Conservation (phyloP, 1,140 invertebrate genomes). For the Augochlora pura region DNA sequence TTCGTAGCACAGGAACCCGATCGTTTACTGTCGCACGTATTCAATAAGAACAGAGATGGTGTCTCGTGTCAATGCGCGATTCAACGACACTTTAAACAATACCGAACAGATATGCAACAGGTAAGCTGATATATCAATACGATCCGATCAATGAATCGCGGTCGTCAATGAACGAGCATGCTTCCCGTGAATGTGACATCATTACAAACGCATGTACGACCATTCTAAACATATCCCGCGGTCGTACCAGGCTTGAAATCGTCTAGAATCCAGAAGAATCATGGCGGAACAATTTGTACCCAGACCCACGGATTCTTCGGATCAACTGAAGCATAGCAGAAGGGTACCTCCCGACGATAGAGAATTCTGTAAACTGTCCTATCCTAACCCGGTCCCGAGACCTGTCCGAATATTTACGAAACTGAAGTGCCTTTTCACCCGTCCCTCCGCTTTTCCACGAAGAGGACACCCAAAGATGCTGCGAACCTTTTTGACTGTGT, state of each 20-base stretch:
- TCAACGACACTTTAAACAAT: constrained; percentile 22
- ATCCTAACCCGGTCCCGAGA: constrained; percentile 25
- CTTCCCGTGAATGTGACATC: background rate
- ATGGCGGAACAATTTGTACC: background rate
- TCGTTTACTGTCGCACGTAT: background rate
- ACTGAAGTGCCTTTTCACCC: constrained; percentile 62
- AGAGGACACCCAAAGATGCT: constrained; percentile 55
- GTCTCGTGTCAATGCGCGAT: constrained; percentile 49
- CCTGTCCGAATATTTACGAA: constrained; percentile 76
- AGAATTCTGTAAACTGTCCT: constrained; percentile 47
- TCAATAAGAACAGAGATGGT: constrained; percentile 41
- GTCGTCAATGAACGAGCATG: constrained; percentile 53
- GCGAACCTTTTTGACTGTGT: constrained; percentile 69
- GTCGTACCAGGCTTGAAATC: background rate
- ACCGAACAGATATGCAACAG: constrained; percentile 2
- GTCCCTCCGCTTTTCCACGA: constrained; percentile 41
- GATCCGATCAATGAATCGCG: constrained; percentile 34
- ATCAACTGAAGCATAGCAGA: background rate
- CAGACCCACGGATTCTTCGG: background rate
- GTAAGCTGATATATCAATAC: constrained; percentile 58
- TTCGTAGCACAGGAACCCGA: constrained; percentile 1
- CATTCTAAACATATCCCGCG: background rate
- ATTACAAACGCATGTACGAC: background rate
- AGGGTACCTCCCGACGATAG: constrained; percentile 32
- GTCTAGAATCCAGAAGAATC: background rate